A percentile compares a stretch with the other conserved stretches of the same genome.
Conservation (phyloP, 2,113 vertebrate genomes). For the Malurus melanocephalus region DNA sequence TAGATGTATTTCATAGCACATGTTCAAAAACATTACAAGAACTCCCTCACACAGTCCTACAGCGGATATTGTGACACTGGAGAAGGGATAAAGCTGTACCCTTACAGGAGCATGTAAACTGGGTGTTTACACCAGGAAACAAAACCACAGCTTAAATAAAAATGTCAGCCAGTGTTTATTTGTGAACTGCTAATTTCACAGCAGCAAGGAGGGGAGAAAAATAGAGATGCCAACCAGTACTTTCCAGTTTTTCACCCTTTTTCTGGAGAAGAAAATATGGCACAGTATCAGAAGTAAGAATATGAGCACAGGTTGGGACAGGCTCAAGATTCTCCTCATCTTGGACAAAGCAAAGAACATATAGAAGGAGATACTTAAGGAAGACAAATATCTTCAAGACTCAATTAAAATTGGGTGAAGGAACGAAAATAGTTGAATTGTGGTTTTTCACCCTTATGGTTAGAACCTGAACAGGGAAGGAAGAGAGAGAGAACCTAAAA, state of each 20-base stretch:
- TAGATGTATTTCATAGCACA: fast-evolving
- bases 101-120: background rate
- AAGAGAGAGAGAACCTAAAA: background rate
- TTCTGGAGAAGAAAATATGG: background rate
- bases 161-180: background rate
- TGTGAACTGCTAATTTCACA: background rate
- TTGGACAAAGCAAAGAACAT: background rate
- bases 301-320: background rate
- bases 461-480: background rate
- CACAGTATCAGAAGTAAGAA: background rate
- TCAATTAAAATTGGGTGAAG: background rate
- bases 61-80: background rate
- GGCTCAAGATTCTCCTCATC: background rate
- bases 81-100: background rate
- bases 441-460: background rate
- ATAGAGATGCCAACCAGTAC: background rate
- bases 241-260: background rate
- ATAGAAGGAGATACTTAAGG: background rate
- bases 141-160: background rate
- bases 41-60: background rate
- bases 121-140: background rate
- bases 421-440: background rate
- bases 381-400: background rate
- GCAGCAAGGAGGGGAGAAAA: background rate
- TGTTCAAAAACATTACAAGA: background rate